These are phyloP conservation scores for Pseudoatta argentina DNA, from an alignment of 1,140 invertebrate genomes.

Conservation along the genomic window DNA sequence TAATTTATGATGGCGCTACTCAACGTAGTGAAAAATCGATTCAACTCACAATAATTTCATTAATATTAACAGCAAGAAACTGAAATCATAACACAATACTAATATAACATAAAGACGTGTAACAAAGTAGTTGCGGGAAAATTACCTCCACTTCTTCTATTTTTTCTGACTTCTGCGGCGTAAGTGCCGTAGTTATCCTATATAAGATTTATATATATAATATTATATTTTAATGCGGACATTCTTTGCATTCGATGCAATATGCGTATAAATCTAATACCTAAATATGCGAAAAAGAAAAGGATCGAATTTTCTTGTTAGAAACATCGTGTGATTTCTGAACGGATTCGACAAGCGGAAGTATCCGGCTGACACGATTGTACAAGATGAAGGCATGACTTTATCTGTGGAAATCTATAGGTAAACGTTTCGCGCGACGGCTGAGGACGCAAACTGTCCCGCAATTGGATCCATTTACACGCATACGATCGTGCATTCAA, in stretches of 20 bases:
- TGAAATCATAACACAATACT: no score
- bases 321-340: background rate
- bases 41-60: no score
- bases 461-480: slow-evolving; percentile 55
- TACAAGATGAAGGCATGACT: slow-evolving; percentile 64
- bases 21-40: no score
- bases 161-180: no score
- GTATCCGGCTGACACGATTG: background rate
- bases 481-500: slow-evolving; percentile 39
- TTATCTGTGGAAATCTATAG: slow-evolving; percentile 75
- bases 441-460: slow-evolving; percentile 63
- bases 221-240: background rate
- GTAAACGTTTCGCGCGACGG: slow-evolving; percentile 62
- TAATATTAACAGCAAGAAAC: no score
- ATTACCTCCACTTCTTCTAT: no score
- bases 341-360: slow-evolving; percentile 39
- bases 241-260: background rate
- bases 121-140: no score
- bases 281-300: background rate
- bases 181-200: background rate
- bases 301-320: slow-evolving; percentile 29
- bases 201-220: background rate
- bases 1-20: no score
- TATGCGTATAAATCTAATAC: background rate
- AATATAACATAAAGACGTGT: no score